Evolutionary conservation across 2,888 invertebrate species (phyloP).

Genomic region (Macaria liturata): DNA sequence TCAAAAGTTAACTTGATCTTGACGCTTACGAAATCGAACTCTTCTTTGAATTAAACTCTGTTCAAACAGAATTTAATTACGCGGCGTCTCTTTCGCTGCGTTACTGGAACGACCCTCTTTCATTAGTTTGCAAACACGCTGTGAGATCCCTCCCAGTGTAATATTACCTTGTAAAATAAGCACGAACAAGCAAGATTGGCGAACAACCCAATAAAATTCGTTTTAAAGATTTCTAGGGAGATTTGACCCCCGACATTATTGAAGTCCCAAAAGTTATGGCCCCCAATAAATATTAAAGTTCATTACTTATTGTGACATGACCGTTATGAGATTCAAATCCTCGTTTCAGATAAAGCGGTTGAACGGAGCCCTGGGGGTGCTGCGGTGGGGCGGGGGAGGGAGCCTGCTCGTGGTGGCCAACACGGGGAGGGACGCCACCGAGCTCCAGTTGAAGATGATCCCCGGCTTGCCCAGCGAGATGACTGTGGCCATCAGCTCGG

Average conservation of each 20-base stretch:
- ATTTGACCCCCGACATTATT: conserved; percentile 31
- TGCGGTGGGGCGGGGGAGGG: conserved; percentile 69
- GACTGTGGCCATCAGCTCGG: conserved; percentile 64
- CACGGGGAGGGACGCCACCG: conserved; percentile 63
- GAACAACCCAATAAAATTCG: conserved; percentile 29
- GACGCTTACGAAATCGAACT: conserved; percentile 2
- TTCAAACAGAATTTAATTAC: conserved; percentile 17
- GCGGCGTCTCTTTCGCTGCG: conserved; percentile 1
- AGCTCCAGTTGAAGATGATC: conserved; percentile 73
- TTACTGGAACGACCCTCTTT: conserved; percentile 12
- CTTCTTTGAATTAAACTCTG: background rate
- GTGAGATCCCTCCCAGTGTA: conserved; percentile 22
- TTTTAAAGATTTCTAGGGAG: conserved; percentile 28
- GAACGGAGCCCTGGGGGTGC: conserved; percentile 65
- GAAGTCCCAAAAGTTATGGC: conserved; percentile 31
- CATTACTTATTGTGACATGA: conserved; percentile 27
- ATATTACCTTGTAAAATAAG: conserved; percentile 31
- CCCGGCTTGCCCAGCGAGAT: conserved; percentile 66
- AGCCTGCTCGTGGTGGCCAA: conserved; percentile 73
- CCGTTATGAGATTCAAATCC: conserved; percentile 24
- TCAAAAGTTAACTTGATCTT: background rate
- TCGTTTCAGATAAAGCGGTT: conserved; percentile 81
- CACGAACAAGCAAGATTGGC: conserved; percentile 19
- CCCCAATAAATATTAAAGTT: conserved; percentile 32
- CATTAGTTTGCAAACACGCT: conserved; percentile 21